Conservation (phyloP, 2,888 invertebrate genomes). For the Dryocosmus kuriphilus region DNA sequence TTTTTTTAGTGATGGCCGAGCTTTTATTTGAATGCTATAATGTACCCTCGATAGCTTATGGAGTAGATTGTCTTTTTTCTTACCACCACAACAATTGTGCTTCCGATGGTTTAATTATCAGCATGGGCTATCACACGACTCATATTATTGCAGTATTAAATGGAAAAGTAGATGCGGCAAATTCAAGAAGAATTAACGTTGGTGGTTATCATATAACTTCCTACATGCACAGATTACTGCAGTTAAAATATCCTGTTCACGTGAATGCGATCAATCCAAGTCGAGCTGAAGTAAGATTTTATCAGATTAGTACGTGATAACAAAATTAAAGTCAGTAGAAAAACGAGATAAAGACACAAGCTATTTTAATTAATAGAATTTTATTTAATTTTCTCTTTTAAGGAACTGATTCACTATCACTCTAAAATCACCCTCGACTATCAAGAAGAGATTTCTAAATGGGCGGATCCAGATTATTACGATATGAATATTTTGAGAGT, state of each 20-base stretch:
- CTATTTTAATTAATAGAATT: conserved; percentile 11
- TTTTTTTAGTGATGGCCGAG: conserved; percentile 92
- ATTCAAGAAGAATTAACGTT: conserved; percentile 90
- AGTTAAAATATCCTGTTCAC: conserved; percentile 96
- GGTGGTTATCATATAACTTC: conserved; percentile 92
- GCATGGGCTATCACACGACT: conserved; percentile 92
- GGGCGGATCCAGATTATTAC: conserved; percentile 90
- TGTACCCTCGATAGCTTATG: conserved; percentile 91
- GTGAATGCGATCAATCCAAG: conserved; percentile 91
- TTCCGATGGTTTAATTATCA: conserved; percentile 87
- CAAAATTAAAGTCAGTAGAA: background rate
- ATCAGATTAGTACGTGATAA: conserved; percentile 6
- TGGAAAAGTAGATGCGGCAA: conserved; percentile 84
- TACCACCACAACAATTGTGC: conserved; percentile 82
- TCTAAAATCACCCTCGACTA: conserved; percentile 89
- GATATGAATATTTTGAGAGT: conserved; percentile 90
- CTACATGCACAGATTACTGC: conserved; percentile 91
- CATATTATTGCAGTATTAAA: conserved; percentile 91
- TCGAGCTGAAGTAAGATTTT: conserved; percentile 84
- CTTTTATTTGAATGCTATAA: conserved; percentile 95
- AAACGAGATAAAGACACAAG: conserved; percentile 17
- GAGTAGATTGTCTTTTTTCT: conserved; percentile 91
- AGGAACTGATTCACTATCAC: conserved; percentile 90
- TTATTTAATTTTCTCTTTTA: conserved; percentile 37
- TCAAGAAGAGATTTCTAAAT: conserved; percentile 86